Conservation (phyloP, 2,888 invertebrate species). For the Zeuzera pyrina region DNA sequence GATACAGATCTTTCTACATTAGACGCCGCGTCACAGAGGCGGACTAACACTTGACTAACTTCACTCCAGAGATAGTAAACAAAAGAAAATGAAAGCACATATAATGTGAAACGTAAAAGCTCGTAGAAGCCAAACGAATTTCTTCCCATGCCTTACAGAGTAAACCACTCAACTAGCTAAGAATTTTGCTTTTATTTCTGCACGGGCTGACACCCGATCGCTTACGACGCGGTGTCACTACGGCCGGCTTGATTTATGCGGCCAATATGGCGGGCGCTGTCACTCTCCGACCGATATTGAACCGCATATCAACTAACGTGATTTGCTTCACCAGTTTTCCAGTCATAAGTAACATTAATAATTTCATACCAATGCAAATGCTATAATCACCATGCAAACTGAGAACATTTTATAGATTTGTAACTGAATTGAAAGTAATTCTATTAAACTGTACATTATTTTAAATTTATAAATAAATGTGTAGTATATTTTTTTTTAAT, state of each 20-base stretch:
- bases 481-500: too few relatives aligned
- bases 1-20: too few relatives aligned
- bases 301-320: constrained; percentile 47
- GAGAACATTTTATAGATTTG: too few relatives aligned
- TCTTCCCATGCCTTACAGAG: constrained; percentile 51
- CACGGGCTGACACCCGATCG: constrained; percentile 66
- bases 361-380: too few relatives aligned
- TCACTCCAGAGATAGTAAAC: too few relatives aligned
- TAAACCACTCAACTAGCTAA: constrained; percentile 66
- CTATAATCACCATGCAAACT: too few relatives aligned
- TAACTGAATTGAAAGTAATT: too few relatives aligned
- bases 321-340: constrained; percentile 20
- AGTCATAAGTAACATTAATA: too few relatives aligned
- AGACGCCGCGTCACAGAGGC: too few relatives aligned
- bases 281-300: constrained; percentile 57
- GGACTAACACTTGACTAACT: too few relatives aligned
- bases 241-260: constrained; percentile 67
- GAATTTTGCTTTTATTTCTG: constrained; percentile 66
- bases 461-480: too few relatives aligned
- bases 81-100: neutral
- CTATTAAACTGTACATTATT: too few relatives aligned
- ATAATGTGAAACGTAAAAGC: constrained; percentile 11
- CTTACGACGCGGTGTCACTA: constrained; percentile 64
- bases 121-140: constrained; percentile 49
- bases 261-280: constrained; percentile 67